Conservation (phyloP, 2,888 invertebrate species). For the Drosophila setosimentum region DNA sequence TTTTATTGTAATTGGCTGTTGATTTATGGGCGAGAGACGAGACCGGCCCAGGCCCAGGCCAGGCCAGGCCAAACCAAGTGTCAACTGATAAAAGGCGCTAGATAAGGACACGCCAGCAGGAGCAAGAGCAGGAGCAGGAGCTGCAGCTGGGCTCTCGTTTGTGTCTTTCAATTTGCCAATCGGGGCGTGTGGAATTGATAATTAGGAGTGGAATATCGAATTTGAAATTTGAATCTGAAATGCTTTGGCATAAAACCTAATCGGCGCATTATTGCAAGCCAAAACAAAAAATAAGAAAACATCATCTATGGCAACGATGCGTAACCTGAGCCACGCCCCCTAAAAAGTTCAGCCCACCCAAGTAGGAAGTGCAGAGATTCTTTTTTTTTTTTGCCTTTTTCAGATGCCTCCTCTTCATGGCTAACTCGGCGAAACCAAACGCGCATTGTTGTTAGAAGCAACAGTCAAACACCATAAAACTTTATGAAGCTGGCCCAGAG, state of each 20-base stretch:
- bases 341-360: constrained; percentile 58
- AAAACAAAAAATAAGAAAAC: not conserved
- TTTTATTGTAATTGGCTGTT: constrained; percentile 81
- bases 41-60: not conserved
- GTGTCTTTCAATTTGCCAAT: constrained; percentile 64
- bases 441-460: constrained; percentile 64
- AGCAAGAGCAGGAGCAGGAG: constrained; percentile 3
- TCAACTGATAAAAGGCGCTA: constrained; percentile 51
- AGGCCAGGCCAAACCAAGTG: not conserved
- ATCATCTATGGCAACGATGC: constrained; percentile 74
- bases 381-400: not conserved
- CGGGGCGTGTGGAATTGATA: constrained; percentile 49
- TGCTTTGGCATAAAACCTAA: constrained; percentile 64
- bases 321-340: constrained; percentile 56
- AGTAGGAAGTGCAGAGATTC: constrained; percentile 66
- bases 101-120: constrained; percentile 50
- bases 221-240: constrained; percentile 28
- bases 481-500: constrained; percentile 60
- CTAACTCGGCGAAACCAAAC: constrained; percentile 63
- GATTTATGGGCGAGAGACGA: constrained; percentile 65
- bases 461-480: constrained; percentile 74
- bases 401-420: constrained; percentile 40
- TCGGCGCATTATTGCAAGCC: constrained; percentile 53
- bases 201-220: constrained; percentile 43
- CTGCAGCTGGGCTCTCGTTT: not conserved